These are phyloP conservation scores for Cebidichthys violaceus DNA, from an alignment of 2,113 vertebrate species.

Conservation along the genomic window DNA sequence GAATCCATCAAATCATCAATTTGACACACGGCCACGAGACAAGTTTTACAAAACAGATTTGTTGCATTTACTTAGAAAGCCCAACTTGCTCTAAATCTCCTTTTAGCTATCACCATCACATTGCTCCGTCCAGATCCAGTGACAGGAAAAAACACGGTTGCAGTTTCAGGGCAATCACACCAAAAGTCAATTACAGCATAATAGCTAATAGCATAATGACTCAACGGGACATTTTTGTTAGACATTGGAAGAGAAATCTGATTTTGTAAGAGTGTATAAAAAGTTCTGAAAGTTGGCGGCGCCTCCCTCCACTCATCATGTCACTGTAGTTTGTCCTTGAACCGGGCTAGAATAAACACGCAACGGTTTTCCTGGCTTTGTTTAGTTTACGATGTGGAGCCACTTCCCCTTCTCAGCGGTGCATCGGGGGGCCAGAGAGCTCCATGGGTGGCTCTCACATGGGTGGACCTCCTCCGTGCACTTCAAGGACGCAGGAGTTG, in stretches of 20 bases:
- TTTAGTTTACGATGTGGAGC: constrained; percentile 64
- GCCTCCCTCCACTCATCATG: constrained; percentile 26
- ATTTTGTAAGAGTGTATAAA: neutral
- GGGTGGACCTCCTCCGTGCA: constrained; percentile 51
- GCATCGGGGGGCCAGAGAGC: constrained; percentile 34
- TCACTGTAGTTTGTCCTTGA: constrained; percentile 56
- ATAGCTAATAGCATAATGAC: neutral
- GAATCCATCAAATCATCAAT: neutral
- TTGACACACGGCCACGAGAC: neutral
- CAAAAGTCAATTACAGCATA: neutral
- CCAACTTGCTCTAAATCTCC: neutral
- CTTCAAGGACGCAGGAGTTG: constrained; percentile 56
- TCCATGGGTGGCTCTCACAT: constrained; percentile 68
- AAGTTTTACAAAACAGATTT: neutral
- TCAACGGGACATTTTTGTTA: neutral
- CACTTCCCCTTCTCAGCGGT: constrained; percentile 53
- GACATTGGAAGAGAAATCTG: neutral
- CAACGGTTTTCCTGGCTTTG: constrained; percentile 68
- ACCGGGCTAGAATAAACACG: constrained; percentile 62
- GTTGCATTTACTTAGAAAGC: neutral
- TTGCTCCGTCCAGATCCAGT: constrained; percentile 10
- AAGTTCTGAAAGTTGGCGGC: neutral
- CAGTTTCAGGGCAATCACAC: constrained; percentile 23
- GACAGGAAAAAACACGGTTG: constrained; percentile 32
- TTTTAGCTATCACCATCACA: neutral